Evolutionary conservation across 2,797 vertebrate genomes (phyloP), one percentile per base, ranked within the genome.

Genomic region (Limnodromus scolopaceus): DNA sequence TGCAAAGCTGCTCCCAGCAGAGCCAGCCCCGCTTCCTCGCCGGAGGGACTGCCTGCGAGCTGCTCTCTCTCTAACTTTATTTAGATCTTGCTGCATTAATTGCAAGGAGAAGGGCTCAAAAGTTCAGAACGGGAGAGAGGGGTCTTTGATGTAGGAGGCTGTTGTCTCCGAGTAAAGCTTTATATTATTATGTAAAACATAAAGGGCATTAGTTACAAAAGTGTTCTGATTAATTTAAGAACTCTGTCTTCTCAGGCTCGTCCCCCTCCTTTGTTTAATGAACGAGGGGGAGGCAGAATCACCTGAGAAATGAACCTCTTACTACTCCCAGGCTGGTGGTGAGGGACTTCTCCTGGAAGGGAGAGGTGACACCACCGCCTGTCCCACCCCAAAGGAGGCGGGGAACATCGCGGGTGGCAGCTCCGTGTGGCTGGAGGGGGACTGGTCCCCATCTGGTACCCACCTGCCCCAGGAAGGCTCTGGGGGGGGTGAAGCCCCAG

Each of bases 101-200:
- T 95, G 70, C 69, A 4, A 75, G 30, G 79, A 87, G 71, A 79
- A 79, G 54, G 60, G 71, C 87, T 82, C 60, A 3, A 30, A 74
- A 95, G 92, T 64, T 82, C 74, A 82, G 69, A 24, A 32, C 4
- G 30, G 48, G 53, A 91, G 68, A 89, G 63, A 66, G 27, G 48
- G 49, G n/a, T 57, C 91, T 92, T 90, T 89, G 89, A 84, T 89
- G 61, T 87, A 78, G 45, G 65, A 95, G 88, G 85, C 65, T 91
- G 93, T 74, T 85, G 72, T 72, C 75, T 87, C 58, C 2, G 66
- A 48, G 41, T 65, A 70, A 84, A 92, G 77, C 87, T 94, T 93
- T 76, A 61, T 77, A 18, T 78, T 91, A 94, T 92, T 72, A 90
- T 94, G 94, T 94, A 95, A 91, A 94, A 87, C 93, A 95, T 36